Conservation (phyloP, 2,888 invertebrate genomes). For the Nephrotoma flavescens region DNA sequence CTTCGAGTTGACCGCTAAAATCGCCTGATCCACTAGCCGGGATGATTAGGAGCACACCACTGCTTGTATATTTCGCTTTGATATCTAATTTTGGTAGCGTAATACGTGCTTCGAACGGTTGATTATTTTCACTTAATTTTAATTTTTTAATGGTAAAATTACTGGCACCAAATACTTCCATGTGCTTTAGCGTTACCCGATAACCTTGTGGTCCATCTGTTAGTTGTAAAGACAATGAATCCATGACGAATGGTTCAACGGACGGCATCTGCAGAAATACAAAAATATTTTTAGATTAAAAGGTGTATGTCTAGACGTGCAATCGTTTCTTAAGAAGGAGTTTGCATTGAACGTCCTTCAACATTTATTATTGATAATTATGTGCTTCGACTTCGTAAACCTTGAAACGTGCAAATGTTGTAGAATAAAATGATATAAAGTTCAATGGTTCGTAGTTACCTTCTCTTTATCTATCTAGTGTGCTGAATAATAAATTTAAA, state of each 20-base stretch:
- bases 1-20: slow-evolving; percentile 47
- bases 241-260: slow-evolving; percentile 49
- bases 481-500: not conserved
- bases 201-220: slow-evolving; percentile 43
- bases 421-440: too few species aligned
- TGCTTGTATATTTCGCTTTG: slow-evolving; percentile 49
- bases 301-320: not conserved
- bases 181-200: slow-evolving; percentile 40
- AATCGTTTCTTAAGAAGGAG: not conserved
- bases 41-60: slow-evolving; percentile 51
- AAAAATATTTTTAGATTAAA: not conserved
- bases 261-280: slow-evolving; percentile 35
- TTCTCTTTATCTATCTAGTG: not conserved
- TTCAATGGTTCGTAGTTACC: too few species aligned
- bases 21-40: slow-evolving; percentile 58
- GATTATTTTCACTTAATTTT: slow-evolving; percentile 41
- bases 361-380: not conserved
- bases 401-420: too few species aligned
- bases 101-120: slow-evolving; percentile 48
- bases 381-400: too few species aligned
- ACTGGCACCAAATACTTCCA: slow-evolving; percentile 47
- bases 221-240: slow-evolving; percentile 41
- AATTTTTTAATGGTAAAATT: slow-evolving; percentile 42
- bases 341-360: not conserved
- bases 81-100: slow-evolving; percentile 49